Base-by-base conservation (phyloP, 2,888 invertebrate genomes). In the Drosophila limbata region DNA sequence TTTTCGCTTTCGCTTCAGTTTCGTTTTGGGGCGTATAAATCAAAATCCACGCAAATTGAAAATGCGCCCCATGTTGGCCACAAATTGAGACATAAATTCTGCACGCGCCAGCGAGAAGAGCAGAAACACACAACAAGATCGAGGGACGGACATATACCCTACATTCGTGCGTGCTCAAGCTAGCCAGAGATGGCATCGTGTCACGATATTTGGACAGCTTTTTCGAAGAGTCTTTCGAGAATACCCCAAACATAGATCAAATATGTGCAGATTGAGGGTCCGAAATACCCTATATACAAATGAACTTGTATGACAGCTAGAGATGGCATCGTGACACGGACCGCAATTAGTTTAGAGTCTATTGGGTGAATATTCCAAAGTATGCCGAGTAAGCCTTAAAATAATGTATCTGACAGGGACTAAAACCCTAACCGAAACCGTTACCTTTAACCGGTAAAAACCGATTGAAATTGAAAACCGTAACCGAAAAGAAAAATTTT, bases 1-100 rank as follows among this genome's bases (percentile, higher is more conserved):
- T 86, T 84, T 70, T 69, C 64, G 73, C 70, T 62, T 77, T 70
- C 48, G 68, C 75, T 62, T 51, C 51, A 37, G 73, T 69, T 81
- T 55, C 42, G 47, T 80, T 88, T 85, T 68, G 67, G 73, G 88
- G 79, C 77, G 79, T 85, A 91, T 90, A 90, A 91, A 91, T 90
- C 91, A 90, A 88, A 71, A 73, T 67, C 69, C 73, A 79, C 75
- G 84, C 87, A 90, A 90, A 90, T 90, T 90, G 90, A 90, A 90
- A 91, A 89, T 79, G 83, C 79, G 89, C 84, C 81, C 84, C 85
- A 85, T 84, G 81, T 88, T 83, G 81, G 81, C 81, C 75, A 78
- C 89, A 91, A 92, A 91, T 91, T 91, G 90, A 91, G 92, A 91
- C 91, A 91, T 91, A 91, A 91, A 90, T 91, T 90, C 90, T 89